phyloP scores from a whole-genome alignment of 2,888 invertebrate species.

The Steinernema carpocapsae region DNA sequence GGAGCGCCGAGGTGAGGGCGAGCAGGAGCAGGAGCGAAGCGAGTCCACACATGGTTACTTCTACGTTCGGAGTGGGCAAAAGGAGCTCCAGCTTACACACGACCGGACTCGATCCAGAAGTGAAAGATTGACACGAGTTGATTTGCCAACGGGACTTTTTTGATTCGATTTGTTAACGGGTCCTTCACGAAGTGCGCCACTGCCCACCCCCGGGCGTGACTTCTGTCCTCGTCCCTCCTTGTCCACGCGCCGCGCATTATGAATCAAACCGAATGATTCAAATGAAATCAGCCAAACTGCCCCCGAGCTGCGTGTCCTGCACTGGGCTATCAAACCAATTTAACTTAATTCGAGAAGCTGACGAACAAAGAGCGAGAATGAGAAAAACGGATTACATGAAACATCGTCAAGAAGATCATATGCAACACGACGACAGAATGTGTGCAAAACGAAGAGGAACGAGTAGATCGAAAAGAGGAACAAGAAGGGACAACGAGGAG shows the following conservation, averaged over 20 bases:
- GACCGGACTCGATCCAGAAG: constrained; percentile 25
- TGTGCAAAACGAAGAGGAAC: too few species aligned
- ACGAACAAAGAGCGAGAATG: not conserved
- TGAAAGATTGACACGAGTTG: constrained; percentile 27
- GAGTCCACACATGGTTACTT: not conserved
- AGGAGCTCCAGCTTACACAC: not conserved
- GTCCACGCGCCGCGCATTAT: too few species aligned
- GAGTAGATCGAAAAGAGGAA: too few species aligned
- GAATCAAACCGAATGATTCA: not conserved
- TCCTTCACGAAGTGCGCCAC: constrained; percentile 28
- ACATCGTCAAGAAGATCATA: not conserved
- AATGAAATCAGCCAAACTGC: constrained; percentile 22
- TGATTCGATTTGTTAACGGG: constrained; percentile 20
- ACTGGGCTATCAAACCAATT: constrained; percentile 26
- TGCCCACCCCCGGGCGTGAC: constrained; percentile 20
- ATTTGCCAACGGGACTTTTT: constrained; percentile 30
- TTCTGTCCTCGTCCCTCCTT: not conserved
- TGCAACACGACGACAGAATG: not conserved
- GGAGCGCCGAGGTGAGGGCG: too few species aligned
- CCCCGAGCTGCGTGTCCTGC: not conserved
- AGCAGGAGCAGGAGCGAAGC: not conserved
- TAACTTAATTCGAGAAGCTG: constrained; percentile 17
- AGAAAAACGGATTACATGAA: not conserved
- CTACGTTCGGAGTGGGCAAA: too few species aligned
- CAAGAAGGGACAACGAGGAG: not conserved